Conservation (phyloP, 2,113 vertebrate species). For the Jaculus jaculus region DNA sequence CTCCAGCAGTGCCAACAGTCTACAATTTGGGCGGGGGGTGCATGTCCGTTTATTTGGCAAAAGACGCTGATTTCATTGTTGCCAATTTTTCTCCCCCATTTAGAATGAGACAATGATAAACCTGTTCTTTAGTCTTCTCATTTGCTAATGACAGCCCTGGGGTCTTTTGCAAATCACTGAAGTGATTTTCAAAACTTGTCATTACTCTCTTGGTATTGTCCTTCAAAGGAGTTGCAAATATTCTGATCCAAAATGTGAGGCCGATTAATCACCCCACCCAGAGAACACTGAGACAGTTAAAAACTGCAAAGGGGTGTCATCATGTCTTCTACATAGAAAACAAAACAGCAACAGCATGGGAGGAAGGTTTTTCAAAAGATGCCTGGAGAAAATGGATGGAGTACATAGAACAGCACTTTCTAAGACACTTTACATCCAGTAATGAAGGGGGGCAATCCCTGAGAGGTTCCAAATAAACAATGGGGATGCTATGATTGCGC, state of each 20-base stretch:
- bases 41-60: constrained; percentile 49
- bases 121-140: constrained; percentile 56
- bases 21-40: constrained; percentile 9
- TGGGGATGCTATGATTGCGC: neutral
- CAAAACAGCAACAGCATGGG: neutral
- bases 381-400: neutral
- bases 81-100: neutral
- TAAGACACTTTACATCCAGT: neutral
- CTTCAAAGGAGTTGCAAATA: constrained; percentile 33
- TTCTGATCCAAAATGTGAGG: neutral
- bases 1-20: neutral
- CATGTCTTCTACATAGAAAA: neutral
- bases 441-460: neutral
- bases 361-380: neutral
- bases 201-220: constrained; percentile 13
- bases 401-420: neutral
- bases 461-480: neutral
- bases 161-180: constrained; percentile 24
- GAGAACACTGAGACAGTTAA: constrained; percentile 41
- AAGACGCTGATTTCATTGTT: constrained; percentile 27
- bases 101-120: constrained; percentile 35
- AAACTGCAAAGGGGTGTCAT: neutral
- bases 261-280: constrained; percentile 17
- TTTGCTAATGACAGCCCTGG: constrained; percentile 32
- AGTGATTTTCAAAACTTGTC: constrained; percentile 43